Percentiles rank a stretch among this genome's conserved stretches.
phyloP scores from a whole-genome alignment of 2,888 invertebrate species.

The Yponomeuta cagnagella region DNA sequence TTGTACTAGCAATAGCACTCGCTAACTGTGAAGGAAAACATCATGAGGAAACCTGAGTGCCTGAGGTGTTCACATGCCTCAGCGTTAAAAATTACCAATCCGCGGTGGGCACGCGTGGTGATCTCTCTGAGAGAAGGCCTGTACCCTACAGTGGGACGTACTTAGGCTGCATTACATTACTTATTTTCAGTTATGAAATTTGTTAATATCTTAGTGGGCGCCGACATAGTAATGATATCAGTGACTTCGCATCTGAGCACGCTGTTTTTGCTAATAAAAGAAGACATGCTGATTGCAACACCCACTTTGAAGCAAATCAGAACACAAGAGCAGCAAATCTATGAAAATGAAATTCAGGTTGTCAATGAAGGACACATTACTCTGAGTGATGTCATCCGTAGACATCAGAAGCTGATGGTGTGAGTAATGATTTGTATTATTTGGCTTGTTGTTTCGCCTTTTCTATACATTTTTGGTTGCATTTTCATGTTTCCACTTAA shows the following conservation, averaged over 20 bases:
- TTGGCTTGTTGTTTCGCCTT: too few species aligned
- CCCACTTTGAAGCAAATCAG: constrained; percentile 22
- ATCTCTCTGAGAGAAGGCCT: too few species aligned
- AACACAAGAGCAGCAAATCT: not conserved
- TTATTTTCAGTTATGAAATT: constrained; percentile 37
- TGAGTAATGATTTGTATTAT: constrained; percentile 24
- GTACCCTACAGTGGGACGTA: too few species aligned
- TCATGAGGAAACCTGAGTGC: too few species aligned
- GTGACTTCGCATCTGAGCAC: constrained; percentile 41
- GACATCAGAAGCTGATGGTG: constrained; percentile 45
- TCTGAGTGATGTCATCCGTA: constrained; percentile 28
- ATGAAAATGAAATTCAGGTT: constrained; percentile 22
- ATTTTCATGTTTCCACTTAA: too few species aligned
- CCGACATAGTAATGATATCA: constrained; percentile 41
- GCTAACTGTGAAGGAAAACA: too few species aligned
- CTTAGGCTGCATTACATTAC: too few species aligned
- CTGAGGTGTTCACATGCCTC: too few species aligned
- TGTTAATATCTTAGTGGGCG: constrained; percentile 36
- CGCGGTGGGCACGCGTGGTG: too few species aligned
- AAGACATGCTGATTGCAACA: constrained; percentile 34
- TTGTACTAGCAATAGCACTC: too few species aligned
- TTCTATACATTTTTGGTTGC: too few species aligned
- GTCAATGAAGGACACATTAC: not conserved
- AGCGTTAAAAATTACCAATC: too few species aligned
- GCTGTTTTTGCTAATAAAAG: constrained; percentile 39